Conservation (phyloP, 1,140 invertebrate species). For the Pseudachorutes palmiensis region DNA sequence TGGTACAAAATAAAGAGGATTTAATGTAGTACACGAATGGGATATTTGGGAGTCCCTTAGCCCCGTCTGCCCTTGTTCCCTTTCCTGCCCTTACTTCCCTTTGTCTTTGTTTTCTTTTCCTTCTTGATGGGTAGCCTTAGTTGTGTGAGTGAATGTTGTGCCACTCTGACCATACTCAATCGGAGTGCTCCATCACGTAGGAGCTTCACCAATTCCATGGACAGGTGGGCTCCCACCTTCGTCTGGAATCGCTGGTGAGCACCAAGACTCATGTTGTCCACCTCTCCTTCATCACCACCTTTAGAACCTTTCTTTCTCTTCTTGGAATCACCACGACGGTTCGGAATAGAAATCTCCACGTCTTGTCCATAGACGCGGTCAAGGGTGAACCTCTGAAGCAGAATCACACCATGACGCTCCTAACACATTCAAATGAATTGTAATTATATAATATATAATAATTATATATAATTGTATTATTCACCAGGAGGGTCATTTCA, state of each 20-base stretch:
- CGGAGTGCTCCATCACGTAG: slow-evolving; percentile 34
- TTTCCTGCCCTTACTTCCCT: slow-evolving; percentile 16
- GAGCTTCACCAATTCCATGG: slow-evolving; percentile 37
- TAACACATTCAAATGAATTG: slow-evolving; percentile 9
- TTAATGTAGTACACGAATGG: no score
- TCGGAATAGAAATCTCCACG: slow-evolving; percentile 36
- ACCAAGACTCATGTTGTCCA: slow-evolving; percentile 26
- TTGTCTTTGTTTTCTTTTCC: slow-evolving; percentile 11
- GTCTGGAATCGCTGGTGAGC: slow-evolving; percentile 26
- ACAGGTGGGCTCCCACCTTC: slow-evolving; percentile 37
- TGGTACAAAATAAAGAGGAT: no score
- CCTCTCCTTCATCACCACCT: neutral
- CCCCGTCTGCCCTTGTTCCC: no score
- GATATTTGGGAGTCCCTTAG: no score
- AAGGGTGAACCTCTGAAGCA: slow-evolving; percentile 35
- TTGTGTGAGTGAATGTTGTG: slow-evolving; percentile 28
- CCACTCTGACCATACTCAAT: slow-evolving; percentile 34
- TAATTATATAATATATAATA: slow-evolving; percentile 3
- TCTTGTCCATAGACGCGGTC: slow-evolving; percentile 37
- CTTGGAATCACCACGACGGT: neutral
- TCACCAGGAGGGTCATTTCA: slow-evolving; percentile 33
- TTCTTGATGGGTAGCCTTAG: slow-evolving; percentile 35
- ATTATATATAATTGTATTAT: neutral
- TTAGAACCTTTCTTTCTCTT: slow-evolving; percentile 24
- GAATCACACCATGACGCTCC: slow-evolving; percentile 37